A percentile compares a stretch with the other conserved stretches of the same genome.
phyloP scores from a whole-genome alignment of 2,888 invertebrate genomes.

The Eucriotettix oculatus region DNA sequence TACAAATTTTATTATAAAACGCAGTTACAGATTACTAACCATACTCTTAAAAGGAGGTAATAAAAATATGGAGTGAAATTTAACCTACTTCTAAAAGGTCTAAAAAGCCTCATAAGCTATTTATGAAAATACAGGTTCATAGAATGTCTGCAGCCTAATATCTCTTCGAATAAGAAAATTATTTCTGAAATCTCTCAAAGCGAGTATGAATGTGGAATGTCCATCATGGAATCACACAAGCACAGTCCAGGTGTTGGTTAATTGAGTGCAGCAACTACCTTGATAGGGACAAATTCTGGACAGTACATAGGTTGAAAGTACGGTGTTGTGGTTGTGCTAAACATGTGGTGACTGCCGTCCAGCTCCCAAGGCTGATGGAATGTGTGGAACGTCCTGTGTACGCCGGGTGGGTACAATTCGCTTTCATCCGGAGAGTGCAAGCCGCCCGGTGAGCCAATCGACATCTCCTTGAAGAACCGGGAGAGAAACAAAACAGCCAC shows the following conservation, averaged over 20 bases:
- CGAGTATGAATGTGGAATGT: too few relatives aligned
- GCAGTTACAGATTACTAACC: too few relatives aligned
- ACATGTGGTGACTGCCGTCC: slow-evolving; percentile 30
- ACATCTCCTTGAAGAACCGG: slow-evolving; percentile 24
- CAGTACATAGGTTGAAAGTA: slow-evolving; percentile 14
- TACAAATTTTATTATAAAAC: too few relatives aligned
- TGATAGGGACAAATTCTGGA: slow-evolving; percentile 36
- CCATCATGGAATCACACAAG: not conserved
- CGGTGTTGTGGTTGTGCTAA: slow-evolving; percentile 9
- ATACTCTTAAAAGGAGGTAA: too few relatives aligned
- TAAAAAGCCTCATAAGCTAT: too few relatives aligned
- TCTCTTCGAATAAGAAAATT: too few relatives aligned
- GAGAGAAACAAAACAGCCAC: slow-evolving; percentile 25
- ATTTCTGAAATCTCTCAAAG: too few relatives aligned
- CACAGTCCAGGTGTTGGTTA: not conserved
- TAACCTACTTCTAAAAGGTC: too few relatives aligned
- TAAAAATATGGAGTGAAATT: too few relatives aligned
- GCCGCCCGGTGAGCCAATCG: slow-evolving; percentile 8
- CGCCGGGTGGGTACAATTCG: slow-evolving; percentile 14
- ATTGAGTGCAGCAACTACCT: slow-evolving; percentile 23
- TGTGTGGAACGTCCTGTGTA: slow-evolving; percentile 35
- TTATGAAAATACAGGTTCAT: too few relatives aligned
- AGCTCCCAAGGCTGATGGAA: slow-evolving; percentile 56
- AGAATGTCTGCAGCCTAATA: too few relatives aligned
- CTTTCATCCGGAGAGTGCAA: slow-evolving; percentile 9